Conservation (phyloP, 2,888 invertebrate genomes). For the Pandemis cinnamomeana region DNA sequence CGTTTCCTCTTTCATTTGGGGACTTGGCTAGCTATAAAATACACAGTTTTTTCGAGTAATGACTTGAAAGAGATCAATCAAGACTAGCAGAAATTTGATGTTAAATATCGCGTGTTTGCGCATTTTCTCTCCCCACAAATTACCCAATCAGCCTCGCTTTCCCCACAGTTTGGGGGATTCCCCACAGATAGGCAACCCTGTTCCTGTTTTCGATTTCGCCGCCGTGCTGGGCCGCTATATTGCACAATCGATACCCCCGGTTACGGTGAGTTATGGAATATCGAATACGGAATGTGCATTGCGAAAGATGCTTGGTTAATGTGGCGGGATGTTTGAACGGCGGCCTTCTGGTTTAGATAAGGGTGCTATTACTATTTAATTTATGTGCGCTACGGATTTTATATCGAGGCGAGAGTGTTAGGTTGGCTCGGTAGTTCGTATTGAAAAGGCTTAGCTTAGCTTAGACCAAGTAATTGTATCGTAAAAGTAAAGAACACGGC, state of each 20-base stretch:
- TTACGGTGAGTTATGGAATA: conserved; percentile 31
- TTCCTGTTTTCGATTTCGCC: conserved; percentile 34
- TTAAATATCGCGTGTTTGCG: too few species aligned
- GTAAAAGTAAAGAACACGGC: too few species aligned
- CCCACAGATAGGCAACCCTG: not conserved
- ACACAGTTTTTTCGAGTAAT: too few species aligned
- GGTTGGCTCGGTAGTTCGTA: not conserved
- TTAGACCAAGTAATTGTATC: too few species aligned
- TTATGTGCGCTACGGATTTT: not conserved
- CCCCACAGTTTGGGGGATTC: too few species aligned
- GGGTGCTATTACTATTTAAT: conserved; percentile 1
- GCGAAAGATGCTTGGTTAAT: conserved; percentile 30
- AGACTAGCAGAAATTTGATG: too few species aligned
- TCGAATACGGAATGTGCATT: conserved; percentile 27
- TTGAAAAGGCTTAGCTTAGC: too few species aligned
- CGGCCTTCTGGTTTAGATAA: conserved; percentile 4
- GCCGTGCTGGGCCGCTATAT: conserved; percentile 17
- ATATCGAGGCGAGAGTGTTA: not conserved
- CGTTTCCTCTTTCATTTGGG: too few species aligned
- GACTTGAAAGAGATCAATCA: too few species aligned
- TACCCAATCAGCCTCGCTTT: too few species aligned
- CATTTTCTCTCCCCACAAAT: too few species aligned
- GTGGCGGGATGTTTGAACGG: conserved; percentile 13
- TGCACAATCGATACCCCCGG: conserved; percentile 35
- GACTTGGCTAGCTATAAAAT: too few species aligned